Percentiles rank a stretch among this genome's conserved stretches.
Evolutionary conservation across 2,888 invertebrate species (phyloP).

Genomic region (Brachypalpus laphriformis): DNA sequence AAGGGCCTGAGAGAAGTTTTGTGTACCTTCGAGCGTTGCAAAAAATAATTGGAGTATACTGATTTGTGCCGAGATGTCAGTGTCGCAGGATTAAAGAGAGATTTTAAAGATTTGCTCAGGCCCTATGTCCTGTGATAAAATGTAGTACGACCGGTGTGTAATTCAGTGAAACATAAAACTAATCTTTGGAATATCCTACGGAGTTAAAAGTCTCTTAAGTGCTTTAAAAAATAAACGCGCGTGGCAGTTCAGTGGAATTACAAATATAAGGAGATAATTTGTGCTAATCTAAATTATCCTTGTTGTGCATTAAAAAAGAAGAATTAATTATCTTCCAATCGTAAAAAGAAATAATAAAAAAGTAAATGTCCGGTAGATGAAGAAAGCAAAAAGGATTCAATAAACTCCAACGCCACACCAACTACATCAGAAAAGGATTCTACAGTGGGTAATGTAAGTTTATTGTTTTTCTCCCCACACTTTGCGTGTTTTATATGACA

Average conservation of each 20-base stretch:
- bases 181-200: constrained; percentile 1
- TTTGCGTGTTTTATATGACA: constrained; percentile 18
- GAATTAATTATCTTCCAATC: constrained; percentile 21
- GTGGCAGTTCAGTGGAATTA: background rate
- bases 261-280: constrained; percentile 8
- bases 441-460: constrained; percentile 44
- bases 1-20: background rate
- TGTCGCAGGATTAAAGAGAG: constrained; percentile 16
- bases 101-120: background rate
- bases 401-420: constrained; percentile 1
- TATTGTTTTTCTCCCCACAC: constrained; percentile 8
- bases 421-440: constrained; percentile 36
- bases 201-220: background rate
- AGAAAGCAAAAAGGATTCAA: constrained; percentile 36
- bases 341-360: constrained; percentile 16
- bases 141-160: background rate
- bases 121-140: background rate
- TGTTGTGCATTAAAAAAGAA: background rate
- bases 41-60: background rate
- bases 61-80: constrained; percentile 2
- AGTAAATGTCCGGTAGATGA: background rate
- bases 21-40: constrained; percentile 12
- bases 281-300: background rate
- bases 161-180: constrained; percentile 6
- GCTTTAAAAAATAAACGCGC: background rate